These are phyloP conservation scores for Atopsyche davidsoni DNA, from an alignment of 1,140 invertebrate species.

Conservation along the genomic window DNA sequence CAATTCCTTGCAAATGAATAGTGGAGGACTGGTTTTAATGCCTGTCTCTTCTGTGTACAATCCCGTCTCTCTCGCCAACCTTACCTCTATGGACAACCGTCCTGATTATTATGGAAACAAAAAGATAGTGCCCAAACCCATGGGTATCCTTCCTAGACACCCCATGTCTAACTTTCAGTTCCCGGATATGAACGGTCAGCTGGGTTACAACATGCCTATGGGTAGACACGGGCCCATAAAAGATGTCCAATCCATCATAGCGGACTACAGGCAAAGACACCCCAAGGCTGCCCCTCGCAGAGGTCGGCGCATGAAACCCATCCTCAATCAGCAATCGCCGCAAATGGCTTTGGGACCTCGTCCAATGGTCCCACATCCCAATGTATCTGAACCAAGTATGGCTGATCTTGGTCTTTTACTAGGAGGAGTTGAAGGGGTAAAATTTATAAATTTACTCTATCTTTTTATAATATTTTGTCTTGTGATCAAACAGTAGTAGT, in stretches of 20 bases:
- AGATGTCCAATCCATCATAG: constrained; percentile 76
- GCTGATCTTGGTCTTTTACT: constrained; percentile 19
- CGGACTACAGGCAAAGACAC: constrained; percentile 69
- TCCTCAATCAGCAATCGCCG: constrained; percentile 42
- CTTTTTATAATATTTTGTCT: not conserved
- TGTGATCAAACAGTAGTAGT: not conserved
- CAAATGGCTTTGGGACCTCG: constrained; percentile 41
- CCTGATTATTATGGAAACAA: constrained; percentile 17
- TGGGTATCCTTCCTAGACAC: constrained; percentile 38
- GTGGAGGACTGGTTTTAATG: constrained; percentile 12
- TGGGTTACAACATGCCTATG: constrained; percentile 39
- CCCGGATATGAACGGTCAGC: constrained; percentile 47
- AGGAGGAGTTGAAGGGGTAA: constrained; percentile 18
- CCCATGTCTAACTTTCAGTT: constrained; percentile 39
- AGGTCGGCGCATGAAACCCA: constrained; percentile 53
- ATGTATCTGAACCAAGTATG: constrained; percentile 1
- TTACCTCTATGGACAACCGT: constrained; percentile 11
- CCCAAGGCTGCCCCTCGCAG: constrained; percentile 63
- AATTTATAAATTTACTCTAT: not conserved
- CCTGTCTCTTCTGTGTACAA: constrained; percentile 10
- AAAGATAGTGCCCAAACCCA: constrained; percentile 40
- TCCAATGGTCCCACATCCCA: constrained; percentile 18
- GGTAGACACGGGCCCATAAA: constrained; percentile 69
- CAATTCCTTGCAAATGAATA: constrained; percentile 12
- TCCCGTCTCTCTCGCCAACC: constrained; percentile 16